These are phyloP conservation scores for Stegodyphus dumicola DNA, from an alignment of 1,140 invertebrate species.

Conservation along the genomic window DNA sequence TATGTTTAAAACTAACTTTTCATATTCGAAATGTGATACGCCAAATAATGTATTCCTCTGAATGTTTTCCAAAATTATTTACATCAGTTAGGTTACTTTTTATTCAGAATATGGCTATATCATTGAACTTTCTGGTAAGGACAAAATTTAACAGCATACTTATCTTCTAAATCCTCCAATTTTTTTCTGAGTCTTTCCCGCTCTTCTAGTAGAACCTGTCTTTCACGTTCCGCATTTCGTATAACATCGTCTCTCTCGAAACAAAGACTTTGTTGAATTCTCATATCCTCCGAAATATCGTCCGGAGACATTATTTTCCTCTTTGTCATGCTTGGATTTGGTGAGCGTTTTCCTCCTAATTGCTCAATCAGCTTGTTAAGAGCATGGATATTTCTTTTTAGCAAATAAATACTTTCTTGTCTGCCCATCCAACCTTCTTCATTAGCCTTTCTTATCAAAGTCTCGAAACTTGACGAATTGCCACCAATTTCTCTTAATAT, in stretches of 20 bases:
- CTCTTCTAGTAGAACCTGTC: background rate
- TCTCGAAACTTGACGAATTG: background rate
- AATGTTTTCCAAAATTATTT: no score
- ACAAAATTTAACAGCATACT: no score
- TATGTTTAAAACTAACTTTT: no score
- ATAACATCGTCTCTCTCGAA: background rate
- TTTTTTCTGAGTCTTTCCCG: background rate
- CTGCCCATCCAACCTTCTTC: conserved; percentile 14
- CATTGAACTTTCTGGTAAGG: no score
- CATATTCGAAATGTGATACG: no score
- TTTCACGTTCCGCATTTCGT: background rate
- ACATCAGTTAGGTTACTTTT: no score
- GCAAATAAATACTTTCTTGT: background rate
- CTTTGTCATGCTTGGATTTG: background rate
- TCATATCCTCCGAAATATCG: background rate
- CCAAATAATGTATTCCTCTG: no score
- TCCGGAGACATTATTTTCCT: background rate
- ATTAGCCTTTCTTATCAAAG: background rate
- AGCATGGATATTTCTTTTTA: background rate
- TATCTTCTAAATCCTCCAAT: background rate
- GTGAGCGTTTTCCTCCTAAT: background rate
- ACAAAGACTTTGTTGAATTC: background rate
- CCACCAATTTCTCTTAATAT: conserved; percentile 13
- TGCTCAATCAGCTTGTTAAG: background rate
- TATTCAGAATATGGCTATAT: no score